Percentiles rank a stretch among this genome's conserved stretches.
Evolutionary conservation across 2,888 invertebrate genomes (phyloP).

Genomic region (Pseudococcus viburni): DNA sequence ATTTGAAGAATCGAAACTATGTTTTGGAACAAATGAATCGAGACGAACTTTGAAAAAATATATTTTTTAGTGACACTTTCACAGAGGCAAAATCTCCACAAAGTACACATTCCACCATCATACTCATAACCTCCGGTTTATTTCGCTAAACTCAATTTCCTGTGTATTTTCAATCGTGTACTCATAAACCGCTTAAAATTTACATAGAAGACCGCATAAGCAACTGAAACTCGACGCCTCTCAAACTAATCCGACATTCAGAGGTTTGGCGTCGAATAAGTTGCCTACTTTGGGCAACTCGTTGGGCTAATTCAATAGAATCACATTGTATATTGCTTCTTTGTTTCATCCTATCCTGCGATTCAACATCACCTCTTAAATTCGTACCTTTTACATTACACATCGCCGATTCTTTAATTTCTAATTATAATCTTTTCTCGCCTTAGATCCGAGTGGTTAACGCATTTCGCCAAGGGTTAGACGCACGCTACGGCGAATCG

Average conservation of each 20-base stretch:
- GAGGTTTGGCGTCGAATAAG: not conserved
- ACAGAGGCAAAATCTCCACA: too few relatives aligned
- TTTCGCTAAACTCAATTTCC: not conserved
- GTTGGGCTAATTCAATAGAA: not conserved
- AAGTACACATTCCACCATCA: not conserved
- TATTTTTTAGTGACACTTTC: too few relatives aligned
- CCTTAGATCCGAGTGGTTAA: constrained; percentile 99
- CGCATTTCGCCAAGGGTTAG: constrained; percentile 99
- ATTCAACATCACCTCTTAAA: constrained; percentile 12
- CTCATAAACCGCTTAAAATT: not conserved
- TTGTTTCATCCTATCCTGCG: not conserved
- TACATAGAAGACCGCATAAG: not conserved
- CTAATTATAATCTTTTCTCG: constrained; percentile 68
- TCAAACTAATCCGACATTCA: not conserved
- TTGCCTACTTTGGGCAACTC: not conserved
- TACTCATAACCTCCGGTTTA: not conserved
- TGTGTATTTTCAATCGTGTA: not conserved
- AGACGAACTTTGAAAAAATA: too few relatives aligned
- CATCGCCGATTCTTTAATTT: not conserved
- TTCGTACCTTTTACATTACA: not conserved
- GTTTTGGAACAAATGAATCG: too few relatives aligned
- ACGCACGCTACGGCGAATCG: constrained; percentile 91
- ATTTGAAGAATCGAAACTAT: too few relatives aligned
- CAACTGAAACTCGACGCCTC: not conserved
- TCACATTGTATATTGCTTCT: constrained; percentile 11